phyloP scores from a whole-genome alignment of 2,113 vertebrate genomes.

The Engystomops pustulosus region DNA sequence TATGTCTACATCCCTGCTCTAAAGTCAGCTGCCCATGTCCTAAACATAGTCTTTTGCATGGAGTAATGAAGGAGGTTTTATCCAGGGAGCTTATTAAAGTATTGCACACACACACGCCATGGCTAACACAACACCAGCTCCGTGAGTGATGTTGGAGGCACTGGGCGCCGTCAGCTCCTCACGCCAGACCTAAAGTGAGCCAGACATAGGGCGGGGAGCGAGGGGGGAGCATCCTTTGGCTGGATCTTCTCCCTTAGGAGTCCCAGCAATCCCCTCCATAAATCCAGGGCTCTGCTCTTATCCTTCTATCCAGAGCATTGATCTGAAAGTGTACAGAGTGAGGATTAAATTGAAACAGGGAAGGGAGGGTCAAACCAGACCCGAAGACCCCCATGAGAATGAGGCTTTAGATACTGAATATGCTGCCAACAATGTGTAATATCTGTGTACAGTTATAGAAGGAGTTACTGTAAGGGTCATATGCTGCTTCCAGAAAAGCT shows the following conservation, averaged over 20 bases:
- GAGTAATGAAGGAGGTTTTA: constrained; percentile 59
- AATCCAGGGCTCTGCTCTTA: constrained; percentile 59
- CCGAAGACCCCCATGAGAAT: constrained; percentile 36
- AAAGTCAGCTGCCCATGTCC: constrained; percentile 54
- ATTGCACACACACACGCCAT: constrained; percentile 41
- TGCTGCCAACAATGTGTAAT: constrained; percentile 19
- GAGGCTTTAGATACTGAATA: constrained; percentile 45
- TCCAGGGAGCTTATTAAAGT: constrained; percentile 60
- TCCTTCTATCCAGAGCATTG: constrained; percentile 58
- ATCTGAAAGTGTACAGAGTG: constrained; percentile 54
- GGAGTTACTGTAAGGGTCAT: background rate
- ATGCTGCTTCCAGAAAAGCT: background rate
- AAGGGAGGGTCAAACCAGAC: constrained; percentile 51
- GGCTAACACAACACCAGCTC: constrained; percentile 44
- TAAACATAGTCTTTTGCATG: constrained; percentile 48
- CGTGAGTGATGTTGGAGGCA: constrained; percentile 56
- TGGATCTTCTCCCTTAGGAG: constrained; percentile 53
- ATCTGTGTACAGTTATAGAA: constrained; percentile 25
- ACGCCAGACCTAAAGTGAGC: constrained; percentile 53
- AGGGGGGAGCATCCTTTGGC: constrained; percentile 40
- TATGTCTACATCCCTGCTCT: constrained; percentile 17
- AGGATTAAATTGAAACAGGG: constrained; percentile 48
- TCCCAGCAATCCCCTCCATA: constrained; percentile 56
- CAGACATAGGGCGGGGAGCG: constrained; percentile 49
- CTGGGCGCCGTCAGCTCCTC: constrained; percentile 50